Conservation (phyloP, 2,797 vertebrate genomes). For the Pitangus sulphuratus region DNA sequence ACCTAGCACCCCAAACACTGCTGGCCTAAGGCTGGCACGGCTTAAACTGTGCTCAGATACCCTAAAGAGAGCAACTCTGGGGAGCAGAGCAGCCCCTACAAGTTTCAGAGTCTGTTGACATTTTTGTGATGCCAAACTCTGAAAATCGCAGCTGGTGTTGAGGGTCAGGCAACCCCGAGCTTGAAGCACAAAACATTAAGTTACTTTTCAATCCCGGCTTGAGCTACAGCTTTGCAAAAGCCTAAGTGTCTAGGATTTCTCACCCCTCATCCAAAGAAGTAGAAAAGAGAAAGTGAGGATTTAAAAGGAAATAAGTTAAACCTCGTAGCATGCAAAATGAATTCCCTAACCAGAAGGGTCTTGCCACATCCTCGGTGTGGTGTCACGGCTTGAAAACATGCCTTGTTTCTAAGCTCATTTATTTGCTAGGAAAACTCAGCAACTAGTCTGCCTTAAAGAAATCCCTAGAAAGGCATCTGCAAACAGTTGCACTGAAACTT, state of each 20-base stretch:
- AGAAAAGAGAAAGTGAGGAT: conserved; percentile 34
- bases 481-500: conserved; percentile 62
- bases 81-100: not conserved
- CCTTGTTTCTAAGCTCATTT: conserved; percentile 39
- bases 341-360: conserved; percentile 41
- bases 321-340: conserved; percentile 38
- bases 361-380: conserved; percentile 38
- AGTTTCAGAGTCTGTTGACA: not conserved
- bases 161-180: not conserved
- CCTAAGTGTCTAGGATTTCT: not conserved
- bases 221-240: not conserved
- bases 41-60: not conserved
- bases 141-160: not conserved
- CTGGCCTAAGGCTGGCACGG: not conserved
- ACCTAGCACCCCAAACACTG: not conserved
- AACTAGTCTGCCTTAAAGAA: not conserved
- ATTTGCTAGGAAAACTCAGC: conserved; percentile 34
- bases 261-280: not conserved
- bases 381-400: conserved; percentile 50
- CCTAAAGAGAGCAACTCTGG: not conserved
- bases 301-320: conserved; percentile 65
- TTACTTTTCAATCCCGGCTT: not conserved
- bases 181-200: not conserved
- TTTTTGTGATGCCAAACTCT: not conserved
- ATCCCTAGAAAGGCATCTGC: conserved; percentile 53